A percentile compares a stretch with the other conserved stretches of the same genome.
These are phyloP conservation scores for Microtus pennsylvanicus DNA, from an alignment of 2,113 vertebrate species.

Conservation along the genomic window DNA sequence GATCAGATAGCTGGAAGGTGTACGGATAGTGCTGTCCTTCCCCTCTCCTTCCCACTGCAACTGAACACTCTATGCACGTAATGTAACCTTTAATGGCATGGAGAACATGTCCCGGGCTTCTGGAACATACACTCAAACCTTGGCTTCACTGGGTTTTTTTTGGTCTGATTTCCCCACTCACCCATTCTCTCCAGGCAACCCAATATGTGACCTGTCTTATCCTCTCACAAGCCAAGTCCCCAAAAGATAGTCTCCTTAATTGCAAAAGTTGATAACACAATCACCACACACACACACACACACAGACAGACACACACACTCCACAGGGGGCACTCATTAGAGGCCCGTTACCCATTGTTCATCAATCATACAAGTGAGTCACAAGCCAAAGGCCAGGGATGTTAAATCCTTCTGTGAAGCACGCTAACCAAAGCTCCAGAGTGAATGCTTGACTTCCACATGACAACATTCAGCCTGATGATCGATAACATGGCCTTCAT, in stretches of 20 bases:
- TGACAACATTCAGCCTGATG: neutral
- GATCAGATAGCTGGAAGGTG: slow-evolving; percentile 22
- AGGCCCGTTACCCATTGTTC: neutral
- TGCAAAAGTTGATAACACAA: neutral
- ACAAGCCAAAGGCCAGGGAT: neutral
- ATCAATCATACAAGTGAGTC: slow-evolving; percentile 33
- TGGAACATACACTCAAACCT: slow-evolving; percentile 49
- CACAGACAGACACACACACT: too few species aligned
- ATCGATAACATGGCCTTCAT: neutral
- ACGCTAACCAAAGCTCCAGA: slow-evolving; percentile 7
- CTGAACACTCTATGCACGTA: slow-evolving; percentile 71
- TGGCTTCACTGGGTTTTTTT: neutral
- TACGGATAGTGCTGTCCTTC: neutral
- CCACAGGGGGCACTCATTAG: neutral
- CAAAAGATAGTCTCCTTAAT: slow-evolving; percentile 16
- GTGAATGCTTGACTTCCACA: neutral
- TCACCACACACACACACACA: too few species aligned
- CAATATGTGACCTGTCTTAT: neutral
- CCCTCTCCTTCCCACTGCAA: neutral
- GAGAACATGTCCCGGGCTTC: slow-evolving; percentile 54
- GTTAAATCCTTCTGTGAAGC: slow-evolving; percentile 25
- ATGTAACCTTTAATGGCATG: slow-evolving; percentile 66
- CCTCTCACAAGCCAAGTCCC: slow-evolving; percentile 12
- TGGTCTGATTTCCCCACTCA: neutral
- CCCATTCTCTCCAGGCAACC: slow-evolving; percentile 32